Evolutionary conservation across 2,888 invertebrate species (phyloP), one percentile per base, ranked within the genome.

Genomic region (Acrobasis repandana): DNA sequence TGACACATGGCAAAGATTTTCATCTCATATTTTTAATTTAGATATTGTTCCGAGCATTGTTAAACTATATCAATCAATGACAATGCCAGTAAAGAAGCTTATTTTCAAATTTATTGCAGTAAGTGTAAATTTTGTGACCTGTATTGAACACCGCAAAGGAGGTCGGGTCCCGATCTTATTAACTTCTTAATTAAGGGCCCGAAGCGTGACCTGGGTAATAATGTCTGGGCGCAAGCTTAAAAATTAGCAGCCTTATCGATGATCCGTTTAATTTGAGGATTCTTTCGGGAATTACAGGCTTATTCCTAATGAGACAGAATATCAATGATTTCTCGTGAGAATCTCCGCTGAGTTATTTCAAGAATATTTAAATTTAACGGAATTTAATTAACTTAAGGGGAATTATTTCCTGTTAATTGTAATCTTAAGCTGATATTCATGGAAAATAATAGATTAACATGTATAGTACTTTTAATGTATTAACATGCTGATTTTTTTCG

Each of bases 151-250:
- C 74, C 67, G 65, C 67, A 75, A 75, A 79, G 71, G 73, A 81
- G 82, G 84, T 80, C 80, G 75, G 79, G 69, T 66, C 75, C 70
- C 74, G 72, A 82, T 82, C 86, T 87, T 84, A 87, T 88, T 88
- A 88, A 88, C 81, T 87, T 83, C 84, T 84, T 88, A 87, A 89
- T 90, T 89, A 88, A 87, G 84, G 79, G 69, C 74, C 75, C 65
- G 64, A 68, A 65, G 87, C 88, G 88, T 88, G 89, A 84, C 76
- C 73, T 63, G 81, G 66, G 73, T 74, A 64, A 72, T 71, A 80
- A 87, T 82, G 80, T 71, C 72, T 69, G 67, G 64, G 62, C 65
- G 61, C 61, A 62, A 62, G 51, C 66, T 67, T 63, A 60, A 60
- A 60, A 60, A 60, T 51, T 59, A 51, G 46, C 51, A 51, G 46